A percentile compares a stretch with the other conserved stretches of the same genome.
Evolutionary conservation across 2,797 vertebrate genomes (phyloP).

Genomic region (Lepus townsendii): DNA sequence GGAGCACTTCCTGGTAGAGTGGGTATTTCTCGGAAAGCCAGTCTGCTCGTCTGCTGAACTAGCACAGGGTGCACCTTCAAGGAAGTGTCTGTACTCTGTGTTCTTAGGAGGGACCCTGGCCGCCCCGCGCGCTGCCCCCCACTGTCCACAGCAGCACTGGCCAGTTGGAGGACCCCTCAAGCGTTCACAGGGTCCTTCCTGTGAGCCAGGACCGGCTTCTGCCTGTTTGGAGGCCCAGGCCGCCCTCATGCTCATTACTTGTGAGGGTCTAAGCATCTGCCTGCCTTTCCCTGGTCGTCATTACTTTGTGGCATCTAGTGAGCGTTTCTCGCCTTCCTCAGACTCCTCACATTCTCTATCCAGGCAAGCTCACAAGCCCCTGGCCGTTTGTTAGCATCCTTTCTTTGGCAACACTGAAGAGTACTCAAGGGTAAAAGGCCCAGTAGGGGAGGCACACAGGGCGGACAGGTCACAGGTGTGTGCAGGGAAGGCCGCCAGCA

Average conservation of each 20-base stretch:
- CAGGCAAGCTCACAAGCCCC: neutral
- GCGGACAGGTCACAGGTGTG: neutral
- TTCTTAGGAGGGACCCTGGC: neutral
- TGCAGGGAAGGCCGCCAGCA: no score
- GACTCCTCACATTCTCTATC: neutral
- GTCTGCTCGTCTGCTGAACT: neutral
- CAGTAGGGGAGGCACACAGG: accelerated
- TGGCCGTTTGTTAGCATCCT: neutral
- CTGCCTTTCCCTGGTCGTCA: neutral
- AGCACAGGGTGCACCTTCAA: neutral
- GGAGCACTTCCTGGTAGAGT: neutral
- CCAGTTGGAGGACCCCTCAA: neutral
- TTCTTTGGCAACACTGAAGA: neutral
- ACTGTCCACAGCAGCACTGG: neutral
- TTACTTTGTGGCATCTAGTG: neutral
- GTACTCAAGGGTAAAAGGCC: neutral
- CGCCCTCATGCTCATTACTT: neutral
- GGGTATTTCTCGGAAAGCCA: neutral
- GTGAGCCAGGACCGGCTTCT: neutral
- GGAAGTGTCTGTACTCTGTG: accelerated
- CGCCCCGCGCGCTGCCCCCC: accelerated
- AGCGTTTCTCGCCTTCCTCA: neutral
- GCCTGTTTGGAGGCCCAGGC: neutral
- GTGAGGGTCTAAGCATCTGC: neutral
- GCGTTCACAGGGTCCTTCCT: neutral